Percentiles rank a stretch among this genome's conserved stretches.
phyloP scores from a whole-genome alignment of 2,888 invertebrate species.

The Drosophila mayaguana region DNA sequence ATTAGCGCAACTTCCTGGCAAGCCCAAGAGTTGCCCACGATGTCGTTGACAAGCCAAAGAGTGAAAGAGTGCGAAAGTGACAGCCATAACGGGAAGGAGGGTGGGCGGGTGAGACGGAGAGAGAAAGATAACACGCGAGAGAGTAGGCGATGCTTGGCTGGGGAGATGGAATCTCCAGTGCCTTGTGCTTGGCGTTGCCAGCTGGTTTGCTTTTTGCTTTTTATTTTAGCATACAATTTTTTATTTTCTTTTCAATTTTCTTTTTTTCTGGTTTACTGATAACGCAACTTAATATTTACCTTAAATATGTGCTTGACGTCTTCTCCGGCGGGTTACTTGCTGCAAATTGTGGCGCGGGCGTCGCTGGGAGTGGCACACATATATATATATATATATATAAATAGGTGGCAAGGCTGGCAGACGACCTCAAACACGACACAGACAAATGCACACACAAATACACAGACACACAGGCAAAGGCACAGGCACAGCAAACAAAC shows the following conservation, averaged over 20 bases:
- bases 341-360: slow-evolving; percentile 15
- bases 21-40: slow-evolving; percentile 49
- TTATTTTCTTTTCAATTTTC: background rate
- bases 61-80: slow-evolving; percentile 15
- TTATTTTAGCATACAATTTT: background rate
- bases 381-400: slow-evolving; percentile 25
- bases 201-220: slow-evolving; percentile 20
- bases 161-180: slow-evolving; percentile 26
- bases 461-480: background rate
- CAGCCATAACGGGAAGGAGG: background rate
- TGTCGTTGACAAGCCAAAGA: slow-evolving; percentile 36
- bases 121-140: slow-evolving; percentile 7
- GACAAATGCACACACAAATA: slow-evolving; percentile 21
- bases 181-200: slow-evolving; percentile 38
- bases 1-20: slow-evolving; percentile 71
- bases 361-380: slow-evolving; percentile 49
- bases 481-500: slow-evolving; percentile 28
- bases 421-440: slow-evolving; percentile 52
- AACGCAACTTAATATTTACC: slow-evolving; percentile 52
- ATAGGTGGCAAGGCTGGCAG: slow-evolving; percentile 65
- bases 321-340: slow-evolving; percentile 23
- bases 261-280: background rate
- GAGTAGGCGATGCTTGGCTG: slow-evolving; percentile 24
- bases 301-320: slow-evolving; percentile 21
- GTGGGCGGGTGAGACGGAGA: background rate